These are phyloP conservation scores for Pyrocoelia pectoralis DNA, from an alignment of 2,888 invertebrate species.

Conservation along the genomic window DNA sequence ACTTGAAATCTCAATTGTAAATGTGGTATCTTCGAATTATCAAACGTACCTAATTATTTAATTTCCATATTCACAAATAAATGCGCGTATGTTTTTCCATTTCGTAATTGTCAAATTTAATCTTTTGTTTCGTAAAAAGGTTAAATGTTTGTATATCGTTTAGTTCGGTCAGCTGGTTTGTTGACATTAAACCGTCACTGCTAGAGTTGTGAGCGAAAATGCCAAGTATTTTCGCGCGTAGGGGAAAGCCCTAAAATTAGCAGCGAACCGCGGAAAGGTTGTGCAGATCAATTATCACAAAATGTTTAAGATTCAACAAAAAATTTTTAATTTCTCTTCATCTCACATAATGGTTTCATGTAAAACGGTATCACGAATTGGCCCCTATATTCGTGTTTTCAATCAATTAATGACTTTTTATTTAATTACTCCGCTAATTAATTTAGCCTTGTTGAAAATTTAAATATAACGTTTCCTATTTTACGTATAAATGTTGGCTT, in stretches of 20 bases:
- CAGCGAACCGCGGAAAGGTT: conserved; percentile 29
- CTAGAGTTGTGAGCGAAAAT: conserved; percentile 44
- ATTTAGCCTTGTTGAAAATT: conserved; percentile 25
- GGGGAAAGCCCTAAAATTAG: conserved; percentile 25
- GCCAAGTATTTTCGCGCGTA: conserved; percentile 38
- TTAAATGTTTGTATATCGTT: conserved; percentile 22
- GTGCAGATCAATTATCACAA: conserved; percentile 28
- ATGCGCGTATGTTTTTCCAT: no score
- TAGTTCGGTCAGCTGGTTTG: conserved; percentile 24
- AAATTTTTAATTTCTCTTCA: neutral
- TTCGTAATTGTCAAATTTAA: no score
- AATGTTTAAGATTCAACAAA: neutral
- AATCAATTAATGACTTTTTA: conserved; percentile 14
- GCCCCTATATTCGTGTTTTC: conserved; percentile 3
- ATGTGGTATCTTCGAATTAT: neutral
- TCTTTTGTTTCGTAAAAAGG: conserved; percentile 20
- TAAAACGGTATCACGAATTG: no score
- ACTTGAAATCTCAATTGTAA: no score
- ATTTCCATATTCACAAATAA: no score
- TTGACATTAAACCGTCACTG: conserved; percentile 42
- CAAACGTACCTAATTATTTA: no score
- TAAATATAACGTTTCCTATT: conserved; percentile 26
- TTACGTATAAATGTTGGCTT: conserved; percentile 23
- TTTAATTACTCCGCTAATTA: conserved; percentile 30
- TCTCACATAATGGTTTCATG: neutral